Evolutionary conservation across 2,113 vertebrate species (phyloP), one percentile per base, ranked within the genome.

Genomic region (Colaptes auratus): DNA sequence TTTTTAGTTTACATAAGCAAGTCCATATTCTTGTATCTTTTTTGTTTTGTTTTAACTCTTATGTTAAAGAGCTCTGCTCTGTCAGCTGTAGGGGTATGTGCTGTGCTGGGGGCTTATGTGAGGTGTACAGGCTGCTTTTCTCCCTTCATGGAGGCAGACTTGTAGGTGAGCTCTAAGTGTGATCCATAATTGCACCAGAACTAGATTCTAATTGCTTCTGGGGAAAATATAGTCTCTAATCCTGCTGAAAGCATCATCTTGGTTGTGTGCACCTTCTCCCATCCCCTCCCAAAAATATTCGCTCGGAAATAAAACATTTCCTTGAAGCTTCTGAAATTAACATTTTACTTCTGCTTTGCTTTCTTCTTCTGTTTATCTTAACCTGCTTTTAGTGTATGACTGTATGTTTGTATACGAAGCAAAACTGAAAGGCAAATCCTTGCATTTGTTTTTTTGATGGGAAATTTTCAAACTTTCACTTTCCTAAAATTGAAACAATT

Each of bases 11-110:
- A 10, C 1, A 1, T 48, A 44, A 60, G 60, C 82, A 78, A 82
- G 13, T 21, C n/a, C 36, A 13, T 10, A 2, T 67, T 31, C 42
- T 30, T 0, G 0, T 27, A 10, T 18, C 18, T 39, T 20, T 13
- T 46, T 61, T 77, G 35, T 24, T 25, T 56, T 50, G 8, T 17
- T 75, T 48, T 15, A 52, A 69, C 39, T 46, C 30, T 86, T 66
- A 6, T 0, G 5, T 6, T 39, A 39, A 39, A 39, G 23, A 46
- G 3, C 44, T 76, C 39, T 70, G 27, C 39, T 58, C 21, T 77
- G 44, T 69, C 48, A 66, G 31, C 46, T 75, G n/a, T 28, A 3
- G 9, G 67, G 42, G 28, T 21, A 48, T 15, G 50, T 46, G 16
- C 28, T 76, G 46, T 2, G 7, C 64, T 31, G 17, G 48, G 53